A percentile compares a stretch with the other conserved stretches of the same genome.
Evolutionary conservation across 2,888 invertebrate genomes (phyloP).

Genomic region (Clunio marinus): DNA sequence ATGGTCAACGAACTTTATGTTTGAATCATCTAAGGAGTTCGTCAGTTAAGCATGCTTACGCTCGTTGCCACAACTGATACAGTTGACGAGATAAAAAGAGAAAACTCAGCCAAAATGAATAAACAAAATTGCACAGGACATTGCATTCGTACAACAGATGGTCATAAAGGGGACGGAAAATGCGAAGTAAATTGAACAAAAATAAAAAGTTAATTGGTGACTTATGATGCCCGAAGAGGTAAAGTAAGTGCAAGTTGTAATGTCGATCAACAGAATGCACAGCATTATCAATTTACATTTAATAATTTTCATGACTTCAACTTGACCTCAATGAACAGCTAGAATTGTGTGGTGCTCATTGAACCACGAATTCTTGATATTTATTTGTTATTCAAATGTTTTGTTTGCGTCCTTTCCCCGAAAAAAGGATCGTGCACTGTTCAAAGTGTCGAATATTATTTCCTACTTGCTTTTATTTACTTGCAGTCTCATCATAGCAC

Average conservation of each 20-base stretch:
- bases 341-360: constrained; percentile 16
- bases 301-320: constrained; percentile 14
- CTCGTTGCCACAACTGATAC: not conserved
- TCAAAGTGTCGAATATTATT: not conserved
- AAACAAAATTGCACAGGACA: constrained; percentile 15
- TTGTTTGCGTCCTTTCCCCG: not conserved
- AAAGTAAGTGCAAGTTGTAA: not conserved
- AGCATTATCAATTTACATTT: not conserved
- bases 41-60: too few relatives aligned
- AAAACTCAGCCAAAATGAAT: not conserved
- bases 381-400: constrained; percentile 17
- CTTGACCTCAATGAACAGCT: constrained; percentile 15
- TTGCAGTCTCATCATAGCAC: constrained; percentile 4
- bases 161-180: constrained; percentile 16
- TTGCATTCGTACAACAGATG: constrained; percentile 16
- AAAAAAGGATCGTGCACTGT: constrained; percentile 3
- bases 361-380: not conserved
- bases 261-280: not conserved
- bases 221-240: constrained; percentile 17
- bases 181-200: constrained; percentile 11
- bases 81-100: not conserved
- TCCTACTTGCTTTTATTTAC: not conserved
- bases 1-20: too few relatives aligned
- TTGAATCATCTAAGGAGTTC: too few relatives aligned
- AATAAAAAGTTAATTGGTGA: constrained; percentile 32